phyloP scores from a whole-genome alignment of 2,888 invertebrate genomes.

The Blera fallax region DNA sequence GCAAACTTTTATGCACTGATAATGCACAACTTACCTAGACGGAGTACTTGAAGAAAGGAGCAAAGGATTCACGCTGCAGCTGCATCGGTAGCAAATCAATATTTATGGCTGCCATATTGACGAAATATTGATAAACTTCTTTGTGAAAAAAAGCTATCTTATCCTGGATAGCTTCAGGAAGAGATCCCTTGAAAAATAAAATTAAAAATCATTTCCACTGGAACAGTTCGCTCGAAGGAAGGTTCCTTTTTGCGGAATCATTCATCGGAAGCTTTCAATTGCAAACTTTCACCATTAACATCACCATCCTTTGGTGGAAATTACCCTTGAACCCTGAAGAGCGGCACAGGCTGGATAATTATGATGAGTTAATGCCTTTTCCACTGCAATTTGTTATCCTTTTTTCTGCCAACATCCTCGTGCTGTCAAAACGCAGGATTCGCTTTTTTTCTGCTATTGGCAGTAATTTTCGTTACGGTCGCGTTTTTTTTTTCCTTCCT shows the following conservation, averaged over 20 bases:
- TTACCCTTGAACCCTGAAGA: constrained; percentile 2
- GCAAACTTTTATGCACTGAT: constrained; percentile 28
- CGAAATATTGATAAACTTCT: constrained; percentile 50
- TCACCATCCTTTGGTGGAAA: constrained; percentile 21
- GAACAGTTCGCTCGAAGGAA: background rate
- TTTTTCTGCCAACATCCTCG: constrained; percentile 12
- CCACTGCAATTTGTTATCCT: constrained; percentile 44
- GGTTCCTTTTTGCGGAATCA: too few species aligned
- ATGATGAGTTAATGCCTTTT: constrained; percentile 36
- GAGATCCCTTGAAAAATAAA: background rate
- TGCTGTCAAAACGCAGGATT: constrained; percentile 14
- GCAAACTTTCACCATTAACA: constrained; percentile 43
- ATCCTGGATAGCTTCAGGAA: background rate
- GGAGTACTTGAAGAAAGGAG: constrained; percentile 8
- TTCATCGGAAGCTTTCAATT: constrained; percentile 38
- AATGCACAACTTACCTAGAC: constrained; percentile 13
- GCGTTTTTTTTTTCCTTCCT: background rate
- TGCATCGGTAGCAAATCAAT: constrained; percentile 43
- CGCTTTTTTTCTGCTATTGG: background rate
- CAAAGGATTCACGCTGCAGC: constrained; percentile 19
- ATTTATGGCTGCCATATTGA: constrained; percentile 56
- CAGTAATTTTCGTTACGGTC: background rate
- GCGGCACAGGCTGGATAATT: constrained; percentile 11
- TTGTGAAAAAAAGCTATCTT: background rate
- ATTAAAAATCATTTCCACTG: background rate